Base-by-base conservation (phyloP, 2,888 invertebrate genomes). In the Ramazzottius varieornatus region DNA sequence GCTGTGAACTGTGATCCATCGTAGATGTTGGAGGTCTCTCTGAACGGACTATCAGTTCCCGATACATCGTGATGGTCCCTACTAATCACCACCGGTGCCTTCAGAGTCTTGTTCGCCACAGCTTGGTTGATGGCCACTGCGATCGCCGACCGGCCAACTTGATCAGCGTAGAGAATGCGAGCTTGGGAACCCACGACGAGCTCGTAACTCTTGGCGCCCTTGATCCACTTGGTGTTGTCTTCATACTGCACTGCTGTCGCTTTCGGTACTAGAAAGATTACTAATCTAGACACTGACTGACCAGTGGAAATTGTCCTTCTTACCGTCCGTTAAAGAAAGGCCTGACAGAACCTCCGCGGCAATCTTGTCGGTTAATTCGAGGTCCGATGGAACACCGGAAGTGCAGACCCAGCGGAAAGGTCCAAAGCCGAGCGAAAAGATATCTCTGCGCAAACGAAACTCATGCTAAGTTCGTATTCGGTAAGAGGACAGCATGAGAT, bases 361-460 rank as follows among this genome's bases (percentile, higher is more conserved):
- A 33, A 81, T 78, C 66, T 75, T 70, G 71, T 82, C 82, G 0
- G 81, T 81, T n/a, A 71, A 72, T 33, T 73, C 72, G 46, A 82
- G 73, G 72, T 83, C 82, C 33, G 71, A 70, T 0, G 73, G 72
- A 20, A 75, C 71, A n/a, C 79, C 78, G 1, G 81, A 82, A 1
- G 81, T 78, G 70, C 82, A 82, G 1, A 82, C 80, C 82, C 82
- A 82, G 32, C 82, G 75, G 70, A 82, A 83, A 1, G 82, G 82
- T 13, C 82, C 82, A 72, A 83, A 83, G n/a, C 82, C 82, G 65
- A 82, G 73, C 0, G 82, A 81, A 73, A 82, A 82, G 46, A 82
- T 81, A 70, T 82, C 81, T 1, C 79, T 78, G 70, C 20, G 70
- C 69, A 66, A 46, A n/a, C n/a, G n/a, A n/a, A n/a, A n/a, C n/a